Base-by-base conservation (phyloP, 2,113 vertebrate genomes). In the Stercorarius parasiticus region DNA sequence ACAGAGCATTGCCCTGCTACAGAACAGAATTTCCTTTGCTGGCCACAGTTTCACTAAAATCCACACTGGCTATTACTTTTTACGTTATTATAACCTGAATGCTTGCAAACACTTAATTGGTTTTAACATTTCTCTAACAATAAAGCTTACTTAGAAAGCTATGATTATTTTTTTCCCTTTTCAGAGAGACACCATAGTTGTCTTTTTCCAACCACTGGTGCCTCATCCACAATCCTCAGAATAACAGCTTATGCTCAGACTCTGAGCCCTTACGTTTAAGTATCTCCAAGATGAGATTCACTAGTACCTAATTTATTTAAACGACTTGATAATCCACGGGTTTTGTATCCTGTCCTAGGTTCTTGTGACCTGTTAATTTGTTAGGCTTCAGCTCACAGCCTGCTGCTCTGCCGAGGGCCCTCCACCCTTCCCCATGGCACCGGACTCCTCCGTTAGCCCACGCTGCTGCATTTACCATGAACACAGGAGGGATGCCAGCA, bases 171-270 rank as follows among this genome's bases (percentile, higher is more conserved):
- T 43, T 15, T 21, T 8, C 4, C 22, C 49, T 91, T 86, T 50
- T 8, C 30, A 59, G 29, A 40, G 52, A 14, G 8, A 34, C 15
- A 19, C 2, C 12, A 1, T 26, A 32, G 27, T 45, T 69, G 10
- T 19, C 17, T 74, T 86, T 55, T 58, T 45, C 21, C 49, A 19
- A 13, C 5, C 18, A 25, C 9, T 3, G 29, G 15, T 58, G 62
- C 40, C 49, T 62, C 72, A 61, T 7, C 36, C 50, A 17, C 2
- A 1, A 47, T 1, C 38, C 78, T 53, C 43, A 45, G 11, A 78
- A 15, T 1, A 49, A 26, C 22, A 78, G 6, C 6, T 55, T 30
- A 29, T 0, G 0, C 49, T 38, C 29, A 6, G 2, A 23, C 11
- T 29, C 32, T 12, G 18, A 45, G 8, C 65, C 34, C 10, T 58